Evolutionary conservation across 2,797 vertebrate species (phyloP), one percentile per base, ranked within the genome.

Genomic region (Aeoliscus strigatus): DNA sequence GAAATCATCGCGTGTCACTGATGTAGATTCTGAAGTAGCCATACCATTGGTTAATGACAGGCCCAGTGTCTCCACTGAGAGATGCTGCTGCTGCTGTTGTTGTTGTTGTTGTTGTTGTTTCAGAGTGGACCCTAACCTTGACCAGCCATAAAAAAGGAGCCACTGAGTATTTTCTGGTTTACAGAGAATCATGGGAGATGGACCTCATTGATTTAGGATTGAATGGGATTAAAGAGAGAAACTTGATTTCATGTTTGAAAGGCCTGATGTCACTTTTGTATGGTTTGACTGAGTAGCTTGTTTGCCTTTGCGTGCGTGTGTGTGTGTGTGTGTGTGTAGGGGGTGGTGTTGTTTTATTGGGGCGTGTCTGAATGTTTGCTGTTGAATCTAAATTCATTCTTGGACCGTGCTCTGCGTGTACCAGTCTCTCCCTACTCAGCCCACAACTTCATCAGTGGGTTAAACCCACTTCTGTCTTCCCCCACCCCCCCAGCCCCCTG

Each of bases 221-320:
- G 57, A 79, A 70, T 75, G 70, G 71, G 52, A 73, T 72, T 51
- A 65, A 70, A 73, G 64, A 60, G 56, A 76, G 68, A 81, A 82
- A 85, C 80, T 82, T 80, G 81, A 88, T 87, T 84, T 89, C 85
- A 87, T 84, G 88, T 89, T 89, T 82, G 79, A 80, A 85, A 83
- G 76, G 73, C 79, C 80, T 83, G 84, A 86, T 89, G 86, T 89
- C 84, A 87, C 82, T 87, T 88, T 89, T n/a, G 78, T 86, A 81
- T 79, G 77, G 66, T 77, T 81, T 77, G 75, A 80, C 80, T 81
- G 78, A 79, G 41, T 71, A 77, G 75, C 63, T 83, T 77, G 62
- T 73, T 83, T 75, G 77, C 64, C 27, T 44, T 42, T 58, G n/a
- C n/a, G n/a, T n/a, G n/a, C n/a, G n/a, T n/a, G n/a, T n/a, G n/a